These are phyloP conservation scores for Zeus faber DNA, from an alignment of 2,113 vertebrate genomes.

Conservation along the genomic window DNA sequence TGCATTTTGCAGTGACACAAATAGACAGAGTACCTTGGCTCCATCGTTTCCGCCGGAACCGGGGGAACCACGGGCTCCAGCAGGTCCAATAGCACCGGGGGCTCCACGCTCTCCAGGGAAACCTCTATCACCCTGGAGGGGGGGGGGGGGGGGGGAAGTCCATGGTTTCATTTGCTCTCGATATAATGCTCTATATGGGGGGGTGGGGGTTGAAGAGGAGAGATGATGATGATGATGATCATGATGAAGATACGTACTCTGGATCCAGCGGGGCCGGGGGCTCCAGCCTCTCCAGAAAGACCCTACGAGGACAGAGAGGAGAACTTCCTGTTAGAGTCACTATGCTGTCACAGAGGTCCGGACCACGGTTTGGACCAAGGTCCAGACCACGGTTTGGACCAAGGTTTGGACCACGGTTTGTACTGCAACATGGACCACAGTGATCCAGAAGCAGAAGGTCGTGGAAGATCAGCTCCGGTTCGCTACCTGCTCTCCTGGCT, in stretches of 20 bases:
- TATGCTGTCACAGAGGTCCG: too few relatives aligned
- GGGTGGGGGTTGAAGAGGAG: not conserved
- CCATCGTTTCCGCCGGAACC: slow-evolving; percentile 93
- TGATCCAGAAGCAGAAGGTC: not conserved
- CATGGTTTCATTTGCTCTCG: too few relatives aligned
- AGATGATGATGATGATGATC: not conserved
- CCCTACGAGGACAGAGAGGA: slow-evolving; percentile 64
- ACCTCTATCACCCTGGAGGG: slow-evolving; percentile 89
- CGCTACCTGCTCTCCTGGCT: slow-evolving; percentile 91
- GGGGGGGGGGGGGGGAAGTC: not conserved
- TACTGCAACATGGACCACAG: too few relatives aligned
- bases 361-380: too few relatives aligned
- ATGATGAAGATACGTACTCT: slow-evolving; percentile 80
- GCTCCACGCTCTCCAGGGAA: slow-evolving; percentile 94
- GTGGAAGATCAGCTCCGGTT: slow-evolving; percentile 14
- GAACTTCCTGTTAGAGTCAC: too few relatives aligned
- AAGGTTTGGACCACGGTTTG: too few relatives aligned
- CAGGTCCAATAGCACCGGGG: slow-evolving; percentile 82
- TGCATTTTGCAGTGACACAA: not conserved
- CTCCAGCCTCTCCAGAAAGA: slow-evolving; percentile 86
- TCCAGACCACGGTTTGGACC: too few relatives aligned
- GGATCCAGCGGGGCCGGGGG: slow-evolving; percentile 80
- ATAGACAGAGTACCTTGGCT: slow-evolving; percentile 84
- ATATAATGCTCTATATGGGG: too few relatives aligned
- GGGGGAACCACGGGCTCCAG: slow-evolving; percentile 86